Conservation (phyloP, 2,888 invertebrate species). For the Amphipyra tragopoginis region DNA sequence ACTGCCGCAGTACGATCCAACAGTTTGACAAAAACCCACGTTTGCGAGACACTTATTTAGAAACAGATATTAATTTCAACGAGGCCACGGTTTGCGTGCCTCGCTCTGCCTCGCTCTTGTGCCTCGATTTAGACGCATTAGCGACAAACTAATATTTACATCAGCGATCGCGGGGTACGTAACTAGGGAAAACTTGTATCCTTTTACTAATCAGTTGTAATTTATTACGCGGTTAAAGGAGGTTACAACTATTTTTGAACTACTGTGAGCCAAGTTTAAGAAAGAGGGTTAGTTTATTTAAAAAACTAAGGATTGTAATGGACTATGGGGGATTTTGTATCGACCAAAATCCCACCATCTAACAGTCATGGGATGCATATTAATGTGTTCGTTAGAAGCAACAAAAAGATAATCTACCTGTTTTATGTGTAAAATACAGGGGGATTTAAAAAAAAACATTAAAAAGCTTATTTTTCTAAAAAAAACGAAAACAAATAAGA, state of each 20-base stretch:
- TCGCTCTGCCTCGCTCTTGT: conserved; percentile 61
- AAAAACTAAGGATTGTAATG: not conserved
- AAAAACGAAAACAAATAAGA: too few relatives aligned
- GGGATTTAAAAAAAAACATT: too few relatives aligned
- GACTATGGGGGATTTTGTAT: too few relatives aligned
- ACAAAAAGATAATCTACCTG: too few relatives aligned
- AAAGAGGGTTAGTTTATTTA: not conserved
- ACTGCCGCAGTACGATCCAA: conserved; percentile 50
- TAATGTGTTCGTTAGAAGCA: too few relatives aligned
- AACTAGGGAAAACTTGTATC: not conserved
- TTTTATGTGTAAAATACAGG: too few relatives aligned
- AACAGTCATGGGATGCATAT: too few relatives aligned
- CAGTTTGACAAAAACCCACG: conserved; percentile 73
- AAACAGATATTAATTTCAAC: conserved; percentile 85
- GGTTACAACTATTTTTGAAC: not conserved
- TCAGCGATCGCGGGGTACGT: conserved; percentile 10
- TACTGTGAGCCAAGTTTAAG: not conserved
- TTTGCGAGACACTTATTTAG: conserved; percentile 81
- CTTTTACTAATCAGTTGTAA: not conserved
- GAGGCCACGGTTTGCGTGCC: conserved; percentile 81
- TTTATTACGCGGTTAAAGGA: not conserved
- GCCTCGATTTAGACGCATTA: conserved; percentile 59
- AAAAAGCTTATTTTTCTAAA: too few relatives aligned
- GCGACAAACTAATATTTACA: conserved; percentile 53
- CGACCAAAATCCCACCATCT: too few relatives aligned